Evolutionary conservation across 37 sponge, comb jelly and placozoan genomes (phyloP), one percentile per base, ranked within the genome.

Genomic region (Petrosia ficiformis): DNA sequence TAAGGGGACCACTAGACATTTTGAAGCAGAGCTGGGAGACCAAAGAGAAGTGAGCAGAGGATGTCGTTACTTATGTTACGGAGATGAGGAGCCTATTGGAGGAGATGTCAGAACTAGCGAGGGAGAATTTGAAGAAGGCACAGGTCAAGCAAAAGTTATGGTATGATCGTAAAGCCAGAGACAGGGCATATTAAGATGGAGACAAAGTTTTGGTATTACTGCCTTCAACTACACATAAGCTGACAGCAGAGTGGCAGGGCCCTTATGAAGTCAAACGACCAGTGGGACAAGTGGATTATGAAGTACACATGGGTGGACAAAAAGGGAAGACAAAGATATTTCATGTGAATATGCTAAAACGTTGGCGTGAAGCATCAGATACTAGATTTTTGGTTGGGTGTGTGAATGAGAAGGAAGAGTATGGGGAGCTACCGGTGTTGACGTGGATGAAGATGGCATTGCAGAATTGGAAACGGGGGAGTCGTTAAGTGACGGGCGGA

Each of bases 261-360:
- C 82, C 82, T n/a, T n/a, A n/a, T n/a, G n/a, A n/a, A n/a, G n/a
- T n/a, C n/a, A n/a, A n/a, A 4, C 36, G 14, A 38, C 10, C 19
- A 30, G 74, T 68, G 24, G 69, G 79, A 16, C 30, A 31, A 34
- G 79, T 78, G 54, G 42, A 35, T 48, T 78, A 69, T 34, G 76
- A 74, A 41, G 28, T 74, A 3, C 33, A 68, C 33, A 72, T 33
- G 56, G 54, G n/a, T 8, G 52, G 34, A 52, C n/a, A n/a, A n/a
- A n/a, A n/a, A n/a, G n/a, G n/a, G n/a, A 43, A 74, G 77, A 30
- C 21, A 60, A 56, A 74, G 22, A 31, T 57, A 24, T 74, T 78
- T 52, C 79, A 36, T 42, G 61, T 80, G 39, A 80, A 80, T 44
- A 80, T 80, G 81, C 41, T 72, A 54, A 75, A 26, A 72, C 29